A percentile compares a stretch with the other conserved stretches of the same genome.
Evolutionary conservation across 2,797 vertebrate species (phyloP).

Genomic region (Danio jaintianensis): DNA sequence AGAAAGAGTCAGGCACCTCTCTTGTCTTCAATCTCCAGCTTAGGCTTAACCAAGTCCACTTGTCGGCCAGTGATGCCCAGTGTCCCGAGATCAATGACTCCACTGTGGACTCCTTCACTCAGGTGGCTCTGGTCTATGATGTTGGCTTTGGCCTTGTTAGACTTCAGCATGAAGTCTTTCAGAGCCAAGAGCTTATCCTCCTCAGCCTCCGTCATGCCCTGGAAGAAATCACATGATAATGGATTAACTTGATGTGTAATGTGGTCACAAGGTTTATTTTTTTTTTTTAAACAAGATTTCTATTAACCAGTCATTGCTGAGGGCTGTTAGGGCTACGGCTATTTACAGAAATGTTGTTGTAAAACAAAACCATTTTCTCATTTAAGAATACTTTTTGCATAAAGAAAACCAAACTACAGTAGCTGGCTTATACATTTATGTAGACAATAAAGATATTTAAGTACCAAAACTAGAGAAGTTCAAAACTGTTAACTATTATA

Average conservation of each 20-base stretch:
- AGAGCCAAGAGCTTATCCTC: constrained; percentile 96
- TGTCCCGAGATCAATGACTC: constrained; percentile 87
- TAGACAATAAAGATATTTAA: neutral
- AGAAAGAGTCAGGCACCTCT: constrained; percentile 78
- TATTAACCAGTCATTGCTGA: neutral
- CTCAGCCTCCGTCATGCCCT: constrained; percentile 97
- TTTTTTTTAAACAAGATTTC: neutral
- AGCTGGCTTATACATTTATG: neutral
- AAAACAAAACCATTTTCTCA: neutral
- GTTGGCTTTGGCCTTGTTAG: constrained; percentile 96
- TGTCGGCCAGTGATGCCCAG: constrained; percentile 92
- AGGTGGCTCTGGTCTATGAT: constrained; percentile 91
- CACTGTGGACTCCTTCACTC: constrained; percentile 87
- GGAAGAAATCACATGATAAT: constrained; percentile 15
- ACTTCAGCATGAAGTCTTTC: constrained; percentile 98
- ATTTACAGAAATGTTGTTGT: neutral
- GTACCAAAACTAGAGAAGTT: too few relatives aligned
- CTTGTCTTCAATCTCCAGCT: constrained; percentile 91
- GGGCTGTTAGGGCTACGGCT: neutral
- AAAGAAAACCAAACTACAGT: neutral
- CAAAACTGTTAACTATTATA: too few relatives aligned
- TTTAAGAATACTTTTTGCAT: neutral
- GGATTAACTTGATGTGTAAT: neutral
- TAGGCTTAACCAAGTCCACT: constrained; percentile 91
- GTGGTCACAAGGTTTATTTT: neutral